Percentiles rank a stretch among this genome's conserved stretches.
Conservation (phyloP, 2,113 vertebrate species). For the Ceyx melanurus region DNA sequence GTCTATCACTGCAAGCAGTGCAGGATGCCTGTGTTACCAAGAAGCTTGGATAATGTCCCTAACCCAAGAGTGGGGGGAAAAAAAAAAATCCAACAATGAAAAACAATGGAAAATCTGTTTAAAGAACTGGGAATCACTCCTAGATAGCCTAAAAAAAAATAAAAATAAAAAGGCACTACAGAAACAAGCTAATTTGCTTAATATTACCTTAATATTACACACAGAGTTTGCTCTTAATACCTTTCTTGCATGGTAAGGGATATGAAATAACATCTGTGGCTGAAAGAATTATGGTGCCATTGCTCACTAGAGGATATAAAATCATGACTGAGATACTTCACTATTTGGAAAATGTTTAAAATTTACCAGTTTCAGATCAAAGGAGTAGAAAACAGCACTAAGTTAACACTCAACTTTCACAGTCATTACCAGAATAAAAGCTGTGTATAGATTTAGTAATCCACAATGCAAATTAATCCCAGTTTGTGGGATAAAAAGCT, state of each 20-base stretch:
- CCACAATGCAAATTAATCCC: not conserved
- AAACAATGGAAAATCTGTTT: not conserved
- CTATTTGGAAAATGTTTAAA: not conserved
- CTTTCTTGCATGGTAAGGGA: not conserved
- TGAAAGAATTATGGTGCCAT: not conserved
- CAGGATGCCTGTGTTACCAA: not conserved
- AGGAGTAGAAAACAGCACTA: not conserved
- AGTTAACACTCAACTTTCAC: not conserved
- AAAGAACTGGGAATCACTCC: not conserved
- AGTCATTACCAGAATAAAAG: not conserved
- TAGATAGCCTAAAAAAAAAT: not conserved
- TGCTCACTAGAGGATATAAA: not conserved
- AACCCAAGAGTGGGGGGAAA: rapidly evolving
- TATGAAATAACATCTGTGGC: not conserved
- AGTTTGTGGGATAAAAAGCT: not conserved
- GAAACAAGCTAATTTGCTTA: not conserved
- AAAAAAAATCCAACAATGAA: not conserved
- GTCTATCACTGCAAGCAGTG: not conserved
- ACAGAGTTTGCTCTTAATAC: not conserved
- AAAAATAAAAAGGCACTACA: not conserved
- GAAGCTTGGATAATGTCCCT: not conserved
- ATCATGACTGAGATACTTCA: not conserved
- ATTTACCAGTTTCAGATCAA: not conserved
- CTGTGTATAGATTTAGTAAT: not conserved
- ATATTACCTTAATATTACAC: not conserved